These are phyloP conservation scores for Leptogaster cylindrica DNA, from an alignment of 2,888 invertebrate species.

Conservation along the genomic window DNA sequence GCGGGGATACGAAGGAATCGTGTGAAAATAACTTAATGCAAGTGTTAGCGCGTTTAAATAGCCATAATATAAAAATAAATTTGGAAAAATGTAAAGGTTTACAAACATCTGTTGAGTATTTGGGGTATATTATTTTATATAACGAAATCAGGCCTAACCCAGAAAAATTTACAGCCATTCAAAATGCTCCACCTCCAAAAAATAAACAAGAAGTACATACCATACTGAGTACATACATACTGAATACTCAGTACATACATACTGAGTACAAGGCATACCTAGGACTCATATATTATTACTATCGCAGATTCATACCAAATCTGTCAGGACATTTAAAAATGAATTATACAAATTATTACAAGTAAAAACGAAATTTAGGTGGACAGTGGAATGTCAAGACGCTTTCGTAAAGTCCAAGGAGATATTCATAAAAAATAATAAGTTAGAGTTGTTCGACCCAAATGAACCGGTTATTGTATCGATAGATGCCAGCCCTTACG, in stretches of 20 bases:
- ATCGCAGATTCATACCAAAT: neutral
- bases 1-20: constrained; percentile 3
- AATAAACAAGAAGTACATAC: neutral
- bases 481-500: constrained; percentile 39
- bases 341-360: constrained; percentile 9
- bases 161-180: constrained; percentile 26
- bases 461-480: constrained; percentile 9
- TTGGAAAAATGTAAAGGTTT: constrained; percentile 29
- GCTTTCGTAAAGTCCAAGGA: constrained; percentile 1
- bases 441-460: constrained; percentile 11
- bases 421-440: neutral
- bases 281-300: neutral
- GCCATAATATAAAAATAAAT: constrained; percentile 31
- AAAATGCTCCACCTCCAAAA: constrained; percentile 11
- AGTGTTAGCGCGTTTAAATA: constrained; percentile 15
- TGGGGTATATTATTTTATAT: constrained; percentile 14
- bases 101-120: neutral
- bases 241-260: too few species aligned
- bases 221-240: too few species aligned
- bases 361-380: neutral
- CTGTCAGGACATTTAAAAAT: neutral
- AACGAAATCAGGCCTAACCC: constrained; percentile 17
- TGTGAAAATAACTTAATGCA: constrained; percentile 7
- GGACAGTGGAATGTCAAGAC: neutral
- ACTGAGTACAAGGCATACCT: too few species aligned